A percentile compares a stretch with the other conserved stretches of the same genome.
phyloP scores from a whole-genome alignment of 2,113 vertebrate species.

The Ceyx melanurus region DNA sequence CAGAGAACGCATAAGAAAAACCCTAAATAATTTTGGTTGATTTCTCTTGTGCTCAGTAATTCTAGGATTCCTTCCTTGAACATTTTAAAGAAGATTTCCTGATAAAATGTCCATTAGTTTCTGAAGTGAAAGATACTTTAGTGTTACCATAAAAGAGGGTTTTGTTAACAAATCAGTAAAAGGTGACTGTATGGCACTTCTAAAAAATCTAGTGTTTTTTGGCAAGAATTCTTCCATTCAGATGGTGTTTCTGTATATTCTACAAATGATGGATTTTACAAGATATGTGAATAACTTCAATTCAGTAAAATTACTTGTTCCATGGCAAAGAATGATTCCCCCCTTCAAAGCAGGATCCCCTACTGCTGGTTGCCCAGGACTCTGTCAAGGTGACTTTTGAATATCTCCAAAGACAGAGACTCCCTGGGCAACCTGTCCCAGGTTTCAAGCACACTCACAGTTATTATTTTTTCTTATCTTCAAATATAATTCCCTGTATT shows the following conservation, averaged over 20 bases:
- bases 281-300: neutral
- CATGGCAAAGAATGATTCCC: neutral
- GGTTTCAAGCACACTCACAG: neutral
- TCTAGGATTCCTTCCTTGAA: neutral
- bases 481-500: neutral
- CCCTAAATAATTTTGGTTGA: neutral
- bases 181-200: accelerated
- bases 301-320: neutral
- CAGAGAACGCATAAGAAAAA: too few species aligned
- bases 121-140: neutral
- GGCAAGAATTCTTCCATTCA: neutral
- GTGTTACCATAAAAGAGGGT: neutral
- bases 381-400: neutral
- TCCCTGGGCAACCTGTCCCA: neutral
- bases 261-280: neutral
- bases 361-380: neutral
- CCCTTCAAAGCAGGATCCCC: neutral
- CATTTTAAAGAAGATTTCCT: neutral
- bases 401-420: neutral
- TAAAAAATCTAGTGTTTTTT: neutral
- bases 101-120: neutral
- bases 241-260: neutral
- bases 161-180: neutral
- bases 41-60: neutral
- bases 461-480: neutral